These are phyloP conservation scores for Hydropotes inermis DNA, from an alignment of 2,113 vertebrate species.

Conservation along the genomic window DNA sequence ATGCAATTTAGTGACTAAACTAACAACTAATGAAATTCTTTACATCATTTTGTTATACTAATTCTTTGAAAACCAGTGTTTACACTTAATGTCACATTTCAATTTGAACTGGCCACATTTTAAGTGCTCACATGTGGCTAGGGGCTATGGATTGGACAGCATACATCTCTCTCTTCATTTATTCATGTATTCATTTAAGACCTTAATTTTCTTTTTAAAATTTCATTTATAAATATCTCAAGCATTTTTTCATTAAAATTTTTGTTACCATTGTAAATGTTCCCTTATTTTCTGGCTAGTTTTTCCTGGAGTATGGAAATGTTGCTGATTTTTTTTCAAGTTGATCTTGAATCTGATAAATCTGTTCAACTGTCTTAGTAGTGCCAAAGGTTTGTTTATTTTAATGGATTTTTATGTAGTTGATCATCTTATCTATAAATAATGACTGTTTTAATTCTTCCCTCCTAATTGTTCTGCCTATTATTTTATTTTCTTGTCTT, in stretches of 20 bases:
- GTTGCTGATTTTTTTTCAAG: background rate
- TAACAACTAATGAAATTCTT: background rate
- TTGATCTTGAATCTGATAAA: background rate
- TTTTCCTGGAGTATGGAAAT: background rate
- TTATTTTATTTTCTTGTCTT: slow-evolving; percentile 31
- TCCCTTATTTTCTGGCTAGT: background rate
- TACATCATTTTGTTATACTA: background rate
- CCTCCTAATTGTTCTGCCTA: background rate
- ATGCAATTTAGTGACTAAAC: background rate
- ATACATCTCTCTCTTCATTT: background rate
- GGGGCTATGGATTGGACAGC: background rate
- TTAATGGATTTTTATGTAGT: background rate
- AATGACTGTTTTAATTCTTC: background rate
- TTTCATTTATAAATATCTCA: background rate
- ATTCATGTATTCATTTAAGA: background rate
- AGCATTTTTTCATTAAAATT: background rate
- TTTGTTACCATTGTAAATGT: background rate
- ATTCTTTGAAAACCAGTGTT: background rate
- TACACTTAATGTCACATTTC: background rate
- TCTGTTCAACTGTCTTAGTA: background rate
- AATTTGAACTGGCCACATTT: background rate
- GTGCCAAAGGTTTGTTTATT: background rate
- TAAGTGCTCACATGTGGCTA: background rate
- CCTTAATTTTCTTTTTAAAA: background rate
- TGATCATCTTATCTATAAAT: background rate